Evolutionary conservation across 2,888 invertebrate species (phyloP).

Genomic region (Hirtodrosophila confusa): DNA sequence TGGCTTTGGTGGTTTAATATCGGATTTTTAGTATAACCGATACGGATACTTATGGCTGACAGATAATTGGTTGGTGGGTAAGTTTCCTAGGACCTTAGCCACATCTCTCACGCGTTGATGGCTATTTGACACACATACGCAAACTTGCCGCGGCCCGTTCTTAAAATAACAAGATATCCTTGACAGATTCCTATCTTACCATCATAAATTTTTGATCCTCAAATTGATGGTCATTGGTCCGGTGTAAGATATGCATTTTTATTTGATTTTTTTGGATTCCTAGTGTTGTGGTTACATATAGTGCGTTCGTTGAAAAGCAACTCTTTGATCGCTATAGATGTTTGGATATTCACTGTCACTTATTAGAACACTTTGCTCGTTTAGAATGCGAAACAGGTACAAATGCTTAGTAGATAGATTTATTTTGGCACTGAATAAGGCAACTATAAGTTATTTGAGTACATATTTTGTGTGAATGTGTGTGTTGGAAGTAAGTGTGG

Average conservation of each 20-base stretch:
- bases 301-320: conserved; percentile 17
- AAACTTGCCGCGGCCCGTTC: neutral
- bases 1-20: conserved; percentile 52
- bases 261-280: conserved; percentile 11
- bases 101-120: conserved; percentile 14
- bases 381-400: conserved; percentile 63
- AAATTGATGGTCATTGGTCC: conserved; percentile 84
- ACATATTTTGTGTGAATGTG: conserved; percentile 4
- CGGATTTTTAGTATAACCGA: conserved; percentile 54
- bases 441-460: conserved; percentile 60
- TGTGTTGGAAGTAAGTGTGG: too few relatives aligned
- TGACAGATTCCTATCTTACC: conserved; percentile 72
- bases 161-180: neutral
- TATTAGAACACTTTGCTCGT: conserved; percentile 38
- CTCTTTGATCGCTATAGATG: conserved; percentile 3
- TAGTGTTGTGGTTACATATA: conserved; percentile 43
- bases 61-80: conserved; percentile 58
- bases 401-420: conserved; percentile 58
- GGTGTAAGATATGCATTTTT: conserved; percentile 84
- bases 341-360: conserved; percentile 26
- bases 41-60: conserved; percentile 57
- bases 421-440: conserved; percentile 73
- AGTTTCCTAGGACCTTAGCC: conserved; percentile 14
- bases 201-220: conserved; percentile 85
- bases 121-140: conserved; percentile 12